These are phyloP conservation scores for Tokudaia muenninki DNA, from an alignment of 2,797 vertebrate species.

Conservation along the genomic window DNA sequence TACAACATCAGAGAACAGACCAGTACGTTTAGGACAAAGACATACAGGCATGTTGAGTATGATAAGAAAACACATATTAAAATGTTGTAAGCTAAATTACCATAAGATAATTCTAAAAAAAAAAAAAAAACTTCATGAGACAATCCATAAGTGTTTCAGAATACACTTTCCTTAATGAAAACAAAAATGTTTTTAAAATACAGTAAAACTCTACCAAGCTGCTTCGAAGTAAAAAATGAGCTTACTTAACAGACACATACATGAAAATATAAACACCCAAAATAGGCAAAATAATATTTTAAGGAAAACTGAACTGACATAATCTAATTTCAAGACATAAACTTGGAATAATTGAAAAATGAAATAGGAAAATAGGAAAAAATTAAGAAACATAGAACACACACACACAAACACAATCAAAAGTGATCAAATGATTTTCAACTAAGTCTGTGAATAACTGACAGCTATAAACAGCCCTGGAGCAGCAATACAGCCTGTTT, in stretches of 20 bases:
- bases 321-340: slow-evolving; percentile 40
- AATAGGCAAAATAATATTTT: slow-evolving; percentile 38
- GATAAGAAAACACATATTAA: neutral
- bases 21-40: neutral
- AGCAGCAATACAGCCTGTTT: neutral
- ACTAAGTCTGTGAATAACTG: slow-evolving; percentile 2
- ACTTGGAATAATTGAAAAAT: slow-evolving; percentile 18
- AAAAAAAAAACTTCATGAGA: slow-evolving; percentile 1
- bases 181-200: neutral
- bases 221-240: slow-evolving; percentile 2
- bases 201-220: neutral
- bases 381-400: neutral
- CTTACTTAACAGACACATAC: neutral
- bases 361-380: neutral
- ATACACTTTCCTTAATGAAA: slow-evolving; percentile 16
- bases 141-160: neutral
- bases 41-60: slow-evolving; percentile 2
- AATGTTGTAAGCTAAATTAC: slow-evolving; percentile 13
- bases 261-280: neutral
- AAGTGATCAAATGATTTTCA: slow-evolving; percentile 38
- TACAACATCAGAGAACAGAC: slow-evolving; percentile 28
- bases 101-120: neutral
- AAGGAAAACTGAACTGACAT: neutral
- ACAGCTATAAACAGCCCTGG: slow-evolving; percentile 10
- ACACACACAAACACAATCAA: neutral